phyloP scores from a whole-genome alignment of 1,140 invertebrate genomes.

The Octopus sinensis region DNA sequence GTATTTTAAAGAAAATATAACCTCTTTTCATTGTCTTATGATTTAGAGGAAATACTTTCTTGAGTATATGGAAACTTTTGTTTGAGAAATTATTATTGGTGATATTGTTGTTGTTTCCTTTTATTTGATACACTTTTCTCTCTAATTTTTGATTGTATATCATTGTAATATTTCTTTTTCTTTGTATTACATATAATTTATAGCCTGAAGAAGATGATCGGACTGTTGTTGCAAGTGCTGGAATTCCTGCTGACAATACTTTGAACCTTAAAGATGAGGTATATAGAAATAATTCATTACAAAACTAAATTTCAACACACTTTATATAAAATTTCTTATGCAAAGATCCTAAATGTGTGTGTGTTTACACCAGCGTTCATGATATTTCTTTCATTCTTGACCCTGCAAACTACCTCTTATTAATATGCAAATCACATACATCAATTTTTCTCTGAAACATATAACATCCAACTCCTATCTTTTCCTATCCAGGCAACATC shows the following conservation, averaged over 20 bases:
- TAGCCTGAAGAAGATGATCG: background rate
- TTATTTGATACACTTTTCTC: background rate
- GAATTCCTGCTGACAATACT: background rate
- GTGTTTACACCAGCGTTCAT: too few relatives aligned
- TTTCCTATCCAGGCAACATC: too few relatives aligned
- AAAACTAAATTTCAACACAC: too few relatives aligned
- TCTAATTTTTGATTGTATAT: background rate
- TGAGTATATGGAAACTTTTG: constrained; percentile 19
- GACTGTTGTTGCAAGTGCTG: background rate
- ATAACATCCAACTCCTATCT: too few relatives aligned
- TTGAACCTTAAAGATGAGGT: constrained; percentile 12
- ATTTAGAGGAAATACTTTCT: constrained; percentile 22
- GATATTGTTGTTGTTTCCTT: background rate
- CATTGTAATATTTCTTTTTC: background rate
- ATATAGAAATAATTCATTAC: background rate
- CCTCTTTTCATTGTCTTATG: constrained; percentile 41
- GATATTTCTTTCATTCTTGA: too few relatives aligned
- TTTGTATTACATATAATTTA: background rate
- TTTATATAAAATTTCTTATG: too few relatives aligned
- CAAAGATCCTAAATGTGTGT: too few relatives aligned
- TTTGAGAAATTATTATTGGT: background rate
- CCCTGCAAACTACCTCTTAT: too few relatives aligned
- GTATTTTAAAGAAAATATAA: too few relatives aligned
- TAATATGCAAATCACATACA: too few relatives aligned
- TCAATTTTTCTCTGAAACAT: too few relatives aligned